Base-by-base conservation (phyloP, 2,113 vertebrate species). In the Pardalotus punctatus region DNA sequence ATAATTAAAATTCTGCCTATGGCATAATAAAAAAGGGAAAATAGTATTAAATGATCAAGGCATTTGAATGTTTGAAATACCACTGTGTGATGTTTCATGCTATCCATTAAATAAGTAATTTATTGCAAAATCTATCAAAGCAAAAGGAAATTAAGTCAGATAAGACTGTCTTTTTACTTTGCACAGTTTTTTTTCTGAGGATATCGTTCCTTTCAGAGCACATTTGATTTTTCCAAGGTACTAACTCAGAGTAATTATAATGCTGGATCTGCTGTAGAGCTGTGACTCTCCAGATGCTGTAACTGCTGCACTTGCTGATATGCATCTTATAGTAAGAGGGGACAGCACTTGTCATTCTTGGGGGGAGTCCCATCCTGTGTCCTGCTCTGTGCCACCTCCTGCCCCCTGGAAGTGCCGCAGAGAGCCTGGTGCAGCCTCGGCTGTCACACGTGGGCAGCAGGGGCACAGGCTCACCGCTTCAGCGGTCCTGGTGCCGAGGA, bases 1-100 rank as follows among this genome's bases (percentile, higher is more conserved):
- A 91, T 97, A 92, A 96, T 94, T 97, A 97, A 96, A 96, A 97
- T 96, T 97, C 93, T 96, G 91, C 96, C 83, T 22, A 77, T 80
- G 90, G 94, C 93, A 56, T 93, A 90, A 97, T 95, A 96, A 97
- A 97, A 89, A 85, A 97, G 80, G 54, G 50, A 97, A 95, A 97
- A 93, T 53, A 81, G 85, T 90, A 93, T 96, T 96, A 97, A 94
- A 90, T 93, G 94, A 97, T 97, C 92, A 94, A 84, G 94, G 89
- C 82, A 61, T 92, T 86, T 86, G 94, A 94, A 93, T 74, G 80
- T 95, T 97, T 96, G 91, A 97, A 95, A 96, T 72, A 94, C 67
- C 87, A 65, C 80, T 58, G 70, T 78, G 84, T 95, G 67, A 93
- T 97, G 88, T 91, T 88, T 94, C 76, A 77, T 87, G 72, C 50